Percentiles rank a stretch among this genome's conserved stretches.
phyloP scores from a whole-genome alignment of 2,888 invertebrate genomes.

The Caenorhabditis sinica region DNA sequence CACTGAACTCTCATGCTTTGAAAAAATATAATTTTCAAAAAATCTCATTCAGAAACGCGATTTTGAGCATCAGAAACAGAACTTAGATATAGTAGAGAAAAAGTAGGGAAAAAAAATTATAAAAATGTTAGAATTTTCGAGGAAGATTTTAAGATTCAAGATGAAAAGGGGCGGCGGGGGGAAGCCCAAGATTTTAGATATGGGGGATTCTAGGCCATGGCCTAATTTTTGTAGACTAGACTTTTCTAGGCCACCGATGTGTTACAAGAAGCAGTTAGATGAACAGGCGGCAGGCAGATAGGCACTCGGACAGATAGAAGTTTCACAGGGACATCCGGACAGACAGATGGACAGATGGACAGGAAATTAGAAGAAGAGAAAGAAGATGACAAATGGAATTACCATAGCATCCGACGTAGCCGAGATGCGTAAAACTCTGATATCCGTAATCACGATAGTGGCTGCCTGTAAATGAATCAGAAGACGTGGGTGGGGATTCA shows the following conservation, averaged over 20 bases:
- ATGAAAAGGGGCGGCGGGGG: neutral
- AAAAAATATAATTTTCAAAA: slow-evolving; percentile 16
- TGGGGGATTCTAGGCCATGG: neutral
- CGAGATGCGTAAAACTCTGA: slow-evolving; percentile 80
- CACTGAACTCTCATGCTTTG: too few relatives aligned
- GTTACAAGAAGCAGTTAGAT: slow-evolving; percentile 1
- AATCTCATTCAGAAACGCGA: neutral
- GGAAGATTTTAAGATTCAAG: slow-evolving; percentile 16
- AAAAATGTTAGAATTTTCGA: neutral
- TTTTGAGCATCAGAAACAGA: neutral
- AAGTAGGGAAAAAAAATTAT: slow-evolving; percentile 16
- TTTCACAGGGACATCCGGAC: slow-evolving; percentile 14
- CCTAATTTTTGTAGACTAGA: neutral
- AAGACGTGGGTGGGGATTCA: neutral
- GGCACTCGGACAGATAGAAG: neutral
- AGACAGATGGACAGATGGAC: slow-evolving; percentile 9
- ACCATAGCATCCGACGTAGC: slow-evolving; percentile 79
- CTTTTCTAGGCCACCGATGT: neutral
- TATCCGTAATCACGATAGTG: slow-evolving; percentile 77
- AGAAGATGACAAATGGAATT: slow-evolving; percentile 49
- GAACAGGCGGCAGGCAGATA: slow-evolving; percentile 10
- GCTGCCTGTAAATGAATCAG: slow-evolving; percentile 54
- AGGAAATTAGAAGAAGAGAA: slow-evolving; percentile 39
- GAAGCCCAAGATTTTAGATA: neutral
- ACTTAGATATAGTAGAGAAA: neutral